Base-by-base conservation (phyloP, 2,797 vertebrate genomes). In the Cichlasoma orientale region DNA sequence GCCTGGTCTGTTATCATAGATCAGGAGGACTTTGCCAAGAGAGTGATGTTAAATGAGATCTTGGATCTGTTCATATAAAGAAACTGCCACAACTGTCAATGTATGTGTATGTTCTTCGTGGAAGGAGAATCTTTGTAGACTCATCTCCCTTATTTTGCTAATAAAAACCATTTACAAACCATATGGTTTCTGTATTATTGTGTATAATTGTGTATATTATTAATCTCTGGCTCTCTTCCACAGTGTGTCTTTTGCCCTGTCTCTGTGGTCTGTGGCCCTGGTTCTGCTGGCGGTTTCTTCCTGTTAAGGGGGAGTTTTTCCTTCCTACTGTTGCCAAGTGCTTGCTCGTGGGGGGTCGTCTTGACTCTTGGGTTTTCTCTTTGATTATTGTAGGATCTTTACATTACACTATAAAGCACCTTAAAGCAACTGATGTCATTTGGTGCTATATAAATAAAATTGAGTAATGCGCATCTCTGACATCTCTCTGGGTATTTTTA, bases 91-190 rank as follows among this genome's bases (percentile, higher is more conserved):
- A 90, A 88, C 86, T 93, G 84, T 93, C 80, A 5, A 57, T 92
- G 85, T 92, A 82, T 86, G 90, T 93, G 87, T 91, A 75, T 71
- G 81, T 92, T 95, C 91, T 93, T 90, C 70, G 27, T 72, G 54
- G 78, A 92, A 50, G 88, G 93, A 93, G 93, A 90, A 92, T 88
- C 92, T 96, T 96, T 96, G 93, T 96, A 95, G 92, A 95, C 92
- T 94, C 93, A 94, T 95, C 93, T 94, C 92, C 90, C 93, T 94
- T 95, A 96, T 96, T 96, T 96, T 96, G 96, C 94, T 96, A 96
- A 96, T 96, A 96, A 96, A 96, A 95, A 91, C 18, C 91, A 93
- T 94, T 93, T 95, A 91, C 94, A 93, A 94, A 93, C 78, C 83
- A 84, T 11, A 29, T 50, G 56, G 50, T 74, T n/a, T 27, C 36